A percentile compares a stretch with the other conserved stretches of the same genome.
Conservation (phyloP, 1,140 invertebrate species). For the Cydia splendana region DNA sequence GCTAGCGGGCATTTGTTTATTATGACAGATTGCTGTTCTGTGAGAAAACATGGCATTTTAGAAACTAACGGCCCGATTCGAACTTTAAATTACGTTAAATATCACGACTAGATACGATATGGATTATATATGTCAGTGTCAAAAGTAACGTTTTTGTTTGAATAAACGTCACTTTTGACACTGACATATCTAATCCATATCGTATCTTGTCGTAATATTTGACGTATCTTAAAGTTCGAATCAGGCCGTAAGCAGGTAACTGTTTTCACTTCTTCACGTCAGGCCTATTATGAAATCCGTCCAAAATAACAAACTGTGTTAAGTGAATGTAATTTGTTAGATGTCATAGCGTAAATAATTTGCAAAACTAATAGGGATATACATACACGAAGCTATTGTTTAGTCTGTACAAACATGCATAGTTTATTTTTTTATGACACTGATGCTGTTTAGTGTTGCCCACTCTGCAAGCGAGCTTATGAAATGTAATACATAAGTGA, state of each 20-base stretch:
- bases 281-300: conserved; percentile 1
- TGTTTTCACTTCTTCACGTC: conserved; percentile 1
- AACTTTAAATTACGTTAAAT: too few relatives aligned
- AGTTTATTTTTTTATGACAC: too few relatives aligned
- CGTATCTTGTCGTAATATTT: too few relatives aligned
- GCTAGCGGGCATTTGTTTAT: not conserved
- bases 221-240: too few relatives aligned
- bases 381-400: not conserved
- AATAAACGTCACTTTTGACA: too few relatives aligned
- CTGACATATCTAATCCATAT: too few relatives aligned
- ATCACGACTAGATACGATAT: too few relatives aligned
- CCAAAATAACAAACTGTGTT: conserved; percentile 10
- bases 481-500: too few relatives aligned
- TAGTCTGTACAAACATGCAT: conserved; percentile 15
- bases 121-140: too few relatives aligned
- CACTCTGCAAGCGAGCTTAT: too few relatives aligned
- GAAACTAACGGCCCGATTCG: not conserved
- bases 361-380: conserved; percentile 6
- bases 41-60: conserved; percentile 5
- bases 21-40: conserved; percentile 4
- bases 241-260: not conserved
- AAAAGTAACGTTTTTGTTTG: too few relatives aligned
- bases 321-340: conserved; percentile 28
- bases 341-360: conserved; percentile 30
- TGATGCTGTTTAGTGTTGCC: too few relatives aligned